These are phyloP conservation scores for Kryptolebias marmoratus DNA, from an alignment of 2,113 vertebrate species.

Conservation along the genomic window DNA sequence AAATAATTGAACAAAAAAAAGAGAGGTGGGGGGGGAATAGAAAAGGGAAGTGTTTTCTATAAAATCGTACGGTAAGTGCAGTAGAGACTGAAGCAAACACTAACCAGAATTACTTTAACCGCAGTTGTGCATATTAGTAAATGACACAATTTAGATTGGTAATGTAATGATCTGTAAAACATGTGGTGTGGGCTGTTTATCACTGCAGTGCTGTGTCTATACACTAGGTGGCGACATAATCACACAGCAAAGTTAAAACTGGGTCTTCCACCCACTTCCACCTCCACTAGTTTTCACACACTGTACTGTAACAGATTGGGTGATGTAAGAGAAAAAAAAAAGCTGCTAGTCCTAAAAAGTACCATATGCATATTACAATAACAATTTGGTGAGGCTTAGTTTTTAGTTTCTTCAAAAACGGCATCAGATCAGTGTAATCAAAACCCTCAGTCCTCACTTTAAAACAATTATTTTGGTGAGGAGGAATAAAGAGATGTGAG, in stretches of 20 bases:
- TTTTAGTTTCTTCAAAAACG: conserved; percentile 14
- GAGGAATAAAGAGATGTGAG: conserved; percentile 26
- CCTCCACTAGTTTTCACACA: conserved; percentile 16
- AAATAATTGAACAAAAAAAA: conserved; percentile 27
- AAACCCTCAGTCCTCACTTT: not conserved
- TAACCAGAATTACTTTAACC: conserved; percentile 18
- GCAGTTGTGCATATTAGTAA: conserved; percentile 26
- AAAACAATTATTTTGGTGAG: conserved; percentile 27
- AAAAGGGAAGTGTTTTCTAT: too few species aligned
- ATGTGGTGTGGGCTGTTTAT: not conserved
- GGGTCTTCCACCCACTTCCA: conserved; percentile 19
- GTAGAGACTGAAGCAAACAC: conserved; percentile 38
- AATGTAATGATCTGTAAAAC: conserved; percentile 5
- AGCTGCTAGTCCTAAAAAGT: conserved; percentile 17
- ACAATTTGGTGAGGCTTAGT: conserved; percentile 16
- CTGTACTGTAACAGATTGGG: conserved; percentile 21
- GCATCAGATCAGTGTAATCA: conserved; percentile 1
- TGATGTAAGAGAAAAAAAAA: not conserved
- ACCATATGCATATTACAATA: conserved; percentile 8
- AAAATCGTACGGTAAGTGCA: conserved; percentile 7
- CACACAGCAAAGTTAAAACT: conserved; percentile 16
- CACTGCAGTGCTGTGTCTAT: conserved; percentile 38
- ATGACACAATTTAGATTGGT: conserved; percentile 19
- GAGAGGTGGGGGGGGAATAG: not conserved
- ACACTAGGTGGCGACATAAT: conserved; percentile 69